Evolutionary conservation across 2,888 invertebrate genomes (phyloP).

Genomic region (Lacanobia wlatinum): DNA sequence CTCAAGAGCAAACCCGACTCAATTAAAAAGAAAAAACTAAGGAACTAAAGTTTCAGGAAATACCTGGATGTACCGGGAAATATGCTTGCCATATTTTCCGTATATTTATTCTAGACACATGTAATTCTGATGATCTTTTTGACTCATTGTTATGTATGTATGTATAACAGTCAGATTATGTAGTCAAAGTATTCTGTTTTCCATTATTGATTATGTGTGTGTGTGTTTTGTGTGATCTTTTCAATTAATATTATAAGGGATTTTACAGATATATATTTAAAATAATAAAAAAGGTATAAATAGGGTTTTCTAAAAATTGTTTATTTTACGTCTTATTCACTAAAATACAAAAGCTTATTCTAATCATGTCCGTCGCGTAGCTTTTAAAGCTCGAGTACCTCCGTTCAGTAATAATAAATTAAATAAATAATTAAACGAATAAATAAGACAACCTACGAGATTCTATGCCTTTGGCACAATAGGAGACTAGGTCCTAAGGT

Average conservation of each 20-base stretch:
- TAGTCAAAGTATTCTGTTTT: neutral
- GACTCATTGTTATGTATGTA: too few species aligned
- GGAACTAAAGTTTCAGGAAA: neutral
- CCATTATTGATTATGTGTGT: neutral
- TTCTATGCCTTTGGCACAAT: slow-evolving; percentile 88
- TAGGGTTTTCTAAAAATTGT: slow-evolving; percentile 69
- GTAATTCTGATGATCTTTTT: too few species aligned
- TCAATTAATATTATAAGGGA: neutral
- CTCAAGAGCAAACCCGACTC: too few species aligned
- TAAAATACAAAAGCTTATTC: slow-evolving; percentile 73
- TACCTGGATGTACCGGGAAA: too few species aligned
- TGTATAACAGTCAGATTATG: neutral
- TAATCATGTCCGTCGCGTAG: slow-evolving; percentile 82
- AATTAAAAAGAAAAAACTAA: too few species aligned
- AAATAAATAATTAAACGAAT: slow-evolving; percentile 69
- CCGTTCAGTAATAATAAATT: slow-evolving; percentile 68
- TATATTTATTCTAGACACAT: too few species aligned
- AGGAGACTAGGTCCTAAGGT: slow-evolving; percentile 78
- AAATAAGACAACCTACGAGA: slow-evolving; percentile 79
- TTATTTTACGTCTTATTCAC: slow-evolving; percentile 72
- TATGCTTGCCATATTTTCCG: neutral
- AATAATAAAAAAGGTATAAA: slow-evolving; percentile 7
- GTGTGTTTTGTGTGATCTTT: neutral
- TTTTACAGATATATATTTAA: neutral
- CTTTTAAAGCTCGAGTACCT: slow-evolving; percentile 81